Evolutionary conservation across 2,888 invertebrate species (phyloP), one percentile per base, ranked within the genome.

Genomic region (Amblyteles armatorius): DNA sequence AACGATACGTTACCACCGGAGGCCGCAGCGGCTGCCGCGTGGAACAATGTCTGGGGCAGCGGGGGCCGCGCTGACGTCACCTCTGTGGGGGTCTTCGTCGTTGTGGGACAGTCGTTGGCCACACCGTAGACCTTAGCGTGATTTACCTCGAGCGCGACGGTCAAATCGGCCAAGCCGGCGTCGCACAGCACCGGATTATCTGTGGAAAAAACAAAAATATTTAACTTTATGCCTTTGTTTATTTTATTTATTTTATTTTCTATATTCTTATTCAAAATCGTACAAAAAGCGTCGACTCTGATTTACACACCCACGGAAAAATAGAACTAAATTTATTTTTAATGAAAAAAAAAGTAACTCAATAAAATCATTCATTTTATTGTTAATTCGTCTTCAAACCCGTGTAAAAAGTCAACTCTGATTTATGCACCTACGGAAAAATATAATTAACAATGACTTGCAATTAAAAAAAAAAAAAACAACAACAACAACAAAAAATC

Each of bases 101-200:
- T 85, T 55, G 92, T 91, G 29, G 93, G 93, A 82, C 94, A 94
- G 84, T 93, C 90, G 69, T 95, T 95, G 0, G 96, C 95, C 13
- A 95, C 95, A 11, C 97, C 97, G 85, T 96, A 96, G 72, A 97
- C 95, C 83, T 96, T 96, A 1, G 97, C 96, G 90, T 97, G 96
- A 91, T 97, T 95, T 48, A 95, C 96, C 91, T 96, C 96, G 94
- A 97, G 95, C 79, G 96, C 95, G 0, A 96, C 95, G 87, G 96
- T 96, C 87, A 97, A 94, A 93, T 97, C 97, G 87, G 96, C 96
- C 81, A 97, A 94, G 11, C 95, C 95, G 79, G 96, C 96, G 92
- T 97, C 97, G 92, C 97, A 97, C 87, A 97, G 94, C 82, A 97
- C 96, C 72, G 97, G 97, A 94, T 97, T 97, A 92, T 97, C 97